Evolutionary conservation across 2,888 invertebrate genomes (phyloP), one percentile per base, ranked within the genome.

Genomic region (Cephus rjabovi): DNA sequence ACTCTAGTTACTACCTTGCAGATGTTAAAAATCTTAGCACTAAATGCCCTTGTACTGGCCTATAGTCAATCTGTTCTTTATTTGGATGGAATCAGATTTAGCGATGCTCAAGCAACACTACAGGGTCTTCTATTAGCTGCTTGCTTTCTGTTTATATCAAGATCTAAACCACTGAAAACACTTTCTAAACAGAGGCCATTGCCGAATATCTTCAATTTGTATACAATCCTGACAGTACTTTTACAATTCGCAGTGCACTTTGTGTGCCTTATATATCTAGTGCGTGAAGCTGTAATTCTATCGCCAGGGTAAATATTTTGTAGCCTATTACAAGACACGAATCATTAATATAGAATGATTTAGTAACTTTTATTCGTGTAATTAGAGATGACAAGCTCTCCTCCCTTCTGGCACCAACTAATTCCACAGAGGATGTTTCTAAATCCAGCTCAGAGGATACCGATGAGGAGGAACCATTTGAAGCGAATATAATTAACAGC

Each of bases 11-110:
- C 99, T 0, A 99, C 99, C 0, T 93, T 99, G 80, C 99, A 99
- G 92, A 99, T 99, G 99, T 99, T 99, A 93, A 99, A 99, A 93
- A 99, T 99, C 86, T 93, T 99, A 78, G 99, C 99, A 0, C 92
- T 99, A 77, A 99, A 99, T 92, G 99, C 99, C 0, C 94, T 99
- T 4, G 97, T 99, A 83, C 94, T 99, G 83, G 99, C 99, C 1
- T 99, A 99, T 93, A 98, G 98, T 88, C 99, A 99, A 92, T 99
- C 99, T 4, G 99, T 99, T 35, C 93, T 99, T 34, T 99, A 99
- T 91, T 94, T 99, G 83, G 99, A 99, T 91, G 99, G 99, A 23
- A 97, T 99, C 84, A 99, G 98, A 92, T 97, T 99, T 90, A 97
- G 98, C 88, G 99, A 99, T 91, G 96, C 96, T 34, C 99, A 99